Evolutionary conservation across 1,140 invertebrate genomes (phyloP), one percentile per base, ranked within the genome.

Genomic region (Eriocheir sinensis): DNA sequence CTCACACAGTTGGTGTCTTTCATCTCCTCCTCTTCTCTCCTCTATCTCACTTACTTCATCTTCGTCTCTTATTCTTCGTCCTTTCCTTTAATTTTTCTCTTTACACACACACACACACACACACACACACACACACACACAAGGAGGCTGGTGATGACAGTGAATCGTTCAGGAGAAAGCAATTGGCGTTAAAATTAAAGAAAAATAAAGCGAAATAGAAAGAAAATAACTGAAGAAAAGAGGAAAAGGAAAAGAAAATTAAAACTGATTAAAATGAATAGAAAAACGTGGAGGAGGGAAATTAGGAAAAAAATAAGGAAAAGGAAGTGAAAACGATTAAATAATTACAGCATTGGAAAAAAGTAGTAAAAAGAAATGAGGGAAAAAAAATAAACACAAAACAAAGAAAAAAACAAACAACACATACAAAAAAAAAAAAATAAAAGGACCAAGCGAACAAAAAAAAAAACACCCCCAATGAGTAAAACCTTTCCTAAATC

Each of bases 91-190:
- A n/a, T n/a, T 48, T 48, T 48, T 48, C 15, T 48, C 44, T 48
- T 4, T 8, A 48, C 44, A 15, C 44, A 4, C 44, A 72, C 60
- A 72, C 60, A 21, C 12, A 72, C 60, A n/a, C 21, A 21, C 27
- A 72, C 12, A n/a, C 60, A 72, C 60, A n/a, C 60, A 72, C 60
- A 72, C 60, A 72, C 60, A 72, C 60, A 72, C 60, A 72, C 60
- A 72, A 72, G 3, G 6, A 72, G 27, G n/a, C 17, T n/a, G n/a
- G n/a, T n/a, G n/a, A 72, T n/a, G 1, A 72, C 60, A 72, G n/a
- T n/a, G 27, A 72, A 48, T 21, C 60, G 27, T 72, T 72, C n/a
- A n/a, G n/a, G n/a, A n/a, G n/a, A 72, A 72, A 72, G 3, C 60
- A 72, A 72, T 21, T 21, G 27, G 4, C n/a, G 27, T 21, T 6